phyloP scores from a whole-genome alignment of 2,797 vertebrate genomes.

The Tokudaia muenninki region DNA sequence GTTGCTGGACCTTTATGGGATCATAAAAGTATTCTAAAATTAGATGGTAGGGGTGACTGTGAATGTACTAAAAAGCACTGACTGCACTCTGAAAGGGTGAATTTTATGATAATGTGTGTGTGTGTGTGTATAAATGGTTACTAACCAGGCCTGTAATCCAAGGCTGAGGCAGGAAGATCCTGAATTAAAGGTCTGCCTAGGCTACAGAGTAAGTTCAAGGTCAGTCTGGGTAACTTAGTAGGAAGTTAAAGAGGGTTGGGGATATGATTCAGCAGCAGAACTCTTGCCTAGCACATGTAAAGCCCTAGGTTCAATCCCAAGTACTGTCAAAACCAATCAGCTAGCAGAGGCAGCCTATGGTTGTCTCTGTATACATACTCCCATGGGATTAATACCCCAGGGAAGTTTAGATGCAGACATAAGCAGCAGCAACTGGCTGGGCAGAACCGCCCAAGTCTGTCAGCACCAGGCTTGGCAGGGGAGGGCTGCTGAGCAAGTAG shows the following conservation, averaged over 20 bases:
- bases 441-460: background rate
- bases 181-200: background rate
- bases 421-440: background rate
- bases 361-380: too few species aligned
- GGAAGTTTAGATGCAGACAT: conserved; percentile 6
- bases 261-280: background rate
- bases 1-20: background rate
- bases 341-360: background rate
- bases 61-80: conserved; percentile 1
- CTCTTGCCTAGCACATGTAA: background rate
- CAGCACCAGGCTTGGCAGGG: background rate
- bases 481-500: background rate
- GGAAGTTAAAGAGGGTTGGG: background rate
- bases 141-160: background rate
- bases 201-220: background rate
- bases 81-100: background rate
- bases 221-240: background rate
- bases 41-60: background rate
- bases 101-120: background rate
- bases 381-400: background rate
- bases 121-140: background rate
- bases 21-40: conserved; percentile 14
- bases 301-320: background rate
- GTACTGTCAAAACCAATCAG: background rate
- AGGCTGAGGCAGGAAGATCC: background rate